Conservation (phyloP, 2,797 vertebrate genomes). For the Crocidura indochinensis region DNA sequence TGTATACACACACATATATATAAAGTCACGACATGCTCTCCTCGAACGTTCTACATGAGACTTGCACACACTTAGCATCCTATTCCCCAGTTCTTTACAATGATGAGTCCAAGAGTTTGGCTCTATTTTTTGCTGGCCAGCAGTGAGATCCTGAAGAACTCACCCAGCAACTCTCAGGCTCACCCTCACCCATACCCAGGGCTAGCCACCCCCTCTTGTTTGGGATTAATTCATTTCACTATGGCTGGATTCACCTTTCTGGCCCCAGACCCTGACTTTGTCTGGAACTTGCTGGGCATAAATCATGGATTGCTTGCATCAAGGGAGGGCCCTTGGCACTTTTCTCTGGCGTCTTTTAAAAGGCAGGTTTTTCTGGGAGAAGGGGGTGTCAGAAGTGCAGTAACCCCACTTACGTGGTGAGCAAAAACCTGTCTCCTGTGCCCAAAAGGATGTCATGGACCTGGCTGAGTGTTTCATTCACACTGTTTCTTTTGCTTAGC, state of each 20-base stretch:
- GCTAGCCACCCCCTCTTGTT: neutral
- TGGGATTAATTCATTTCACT: neutral
- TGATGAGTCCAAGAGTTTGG: neutral
- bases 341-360: neutral
- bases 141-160: neutral
- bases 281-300: neutral
- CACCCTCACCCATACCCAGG: neutral
- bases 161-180: neutral
- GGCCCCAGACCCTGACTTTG: neutral
- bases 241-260: neutral
- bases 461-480: neutral
- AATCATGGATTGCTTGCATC: neutral
- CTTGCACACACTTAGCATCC: neutral
- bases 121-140: neutral
- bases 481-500: conserved; percentile 14
- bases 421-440: no score
- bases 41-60: neutral
- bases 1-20: no score
- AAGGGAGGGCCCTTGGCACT: neutral
- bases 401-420: no score
- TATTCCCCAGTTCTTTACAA: neutral
- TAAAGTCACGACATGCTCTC: neutral
- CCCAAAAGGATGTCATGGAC: neutral
- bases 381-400: neutral
- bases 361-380: neutral